Evolutionary conservation across 2,888 invertebrate genomes (phyloP), one percentile per base, ranked within the genome.

Genomic region (Agonum fuliginosum): DNA sequence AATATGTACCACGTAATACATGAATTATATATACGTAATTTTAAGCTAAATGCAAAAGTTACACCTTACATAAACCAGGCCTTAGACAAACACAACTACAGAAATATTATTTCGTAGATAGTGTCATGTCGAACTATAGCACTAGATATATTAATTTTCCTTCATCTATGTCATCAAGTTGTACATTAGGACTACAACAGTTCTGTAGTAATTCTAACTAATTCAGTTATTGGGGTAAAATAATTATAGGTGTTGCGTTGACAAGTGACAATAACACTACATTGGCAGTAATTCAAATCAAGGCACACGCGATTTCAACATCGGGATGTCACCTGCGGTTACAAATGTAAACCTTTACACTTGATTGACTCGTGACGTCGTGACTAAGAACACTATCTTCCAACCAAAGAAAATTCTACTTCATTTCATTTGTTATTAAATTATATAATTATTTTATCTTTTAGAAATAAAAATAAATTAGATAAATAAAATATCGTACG

Each of bases 301-400:
- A 10, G 48, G 17, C 46, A 34, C 65, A 71, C 71, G 71, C 71
- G 48, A 71, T 43, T 14, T 43, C 19, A n/a, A 48, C 46, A 48
- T 71, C 71, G 71, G 46, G 71, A 71, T 34, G 14, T 71, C 71
- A 27, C 71, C 71, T 71, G n/a, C 71, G 27, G 71, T 48, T 48
- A 71, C 70, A 43, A 14, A 27, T 17, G 8, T 22, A 24, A 24
- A 24, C 12, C 4, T 5, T 27, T 24, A 58, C 12, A 58, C 27
- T 6, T 10, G 8, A 20, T 20, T 48, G 19, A 48, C 48, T 20
- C 24, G 54, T 1, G 24, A 24, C 54, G 20, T 51, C 19, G 19
- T 48, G 19, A 1, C 41, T 41, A n/a, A 37, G n/a, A 37, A n/a
- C 37, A 37, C n/a, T 37, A 37, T 37, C 8, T 37, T 37, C n/a